phyloP scores from a whole-genome alignment of 2,113 vertebrate species.

The Micronycteris hirsuta region DNA sequence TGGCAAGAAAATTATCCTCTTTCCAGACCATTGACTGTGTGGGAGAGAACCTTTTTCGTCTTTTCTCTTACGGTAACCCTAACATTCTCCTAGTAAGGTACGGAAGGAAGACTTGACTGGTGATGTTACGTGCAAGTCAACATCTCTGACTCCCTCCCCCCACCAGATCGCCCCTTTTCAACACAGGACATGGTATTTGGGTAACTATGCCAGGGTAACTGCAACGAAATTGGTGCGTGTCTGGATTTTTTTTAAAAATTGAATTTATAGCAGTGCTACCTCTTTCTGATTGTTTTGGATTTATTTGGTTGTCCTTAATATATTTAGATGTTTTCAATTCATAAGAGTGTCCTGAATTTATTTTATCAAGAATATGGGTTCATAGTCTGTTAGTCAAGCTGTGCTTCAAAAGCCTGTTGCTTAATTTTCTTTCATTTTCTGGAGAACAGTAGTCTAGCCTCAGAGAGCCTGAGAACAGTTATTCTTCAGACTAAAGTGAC shows the following conservation, averaged over 20 bases:
- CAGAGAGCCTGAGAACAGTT: not conserved
- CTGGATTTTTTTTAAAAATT: not conserved
- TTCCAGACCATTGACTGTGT: not conserved
- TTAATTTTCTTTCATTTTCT: too few relatives aligned
- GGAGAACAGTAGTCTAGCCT: not conserved
- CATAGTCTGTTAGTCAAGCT: not conserved
- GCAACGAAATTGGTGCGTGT: not conserved
- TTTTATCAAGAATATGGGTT: not conserved
- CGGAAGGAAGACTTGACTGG: not conserved
- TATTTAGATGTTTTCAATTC: constrained; percentile 15
- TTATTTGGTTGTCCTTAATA: not conserved
- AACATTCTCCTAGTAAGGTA: not conserved
- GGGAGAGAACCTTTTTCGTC: not conserved
- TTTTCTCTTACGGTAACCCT: not conserved
- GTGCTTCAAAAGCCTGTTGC: not conserved
- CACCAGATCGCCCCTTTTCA: not conserved
- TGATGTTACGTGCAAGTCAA: not conserved
- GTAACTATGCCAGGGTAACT: not conserved
- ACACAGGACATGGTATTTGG: not conserved
- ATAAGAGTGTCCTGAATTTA: not conserved
- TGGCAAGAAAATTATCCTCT: not conserved
- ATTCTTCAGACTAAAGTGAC: not conserved
- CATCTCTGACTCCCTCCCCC: not conserved
- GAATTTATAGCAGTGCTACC: not conserved
- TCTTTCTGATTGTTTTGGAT: not conserved